phyloP scores from a whole-genome alignment of 2,888 invertebrate species.

The Campoplex capitator region DNA sequence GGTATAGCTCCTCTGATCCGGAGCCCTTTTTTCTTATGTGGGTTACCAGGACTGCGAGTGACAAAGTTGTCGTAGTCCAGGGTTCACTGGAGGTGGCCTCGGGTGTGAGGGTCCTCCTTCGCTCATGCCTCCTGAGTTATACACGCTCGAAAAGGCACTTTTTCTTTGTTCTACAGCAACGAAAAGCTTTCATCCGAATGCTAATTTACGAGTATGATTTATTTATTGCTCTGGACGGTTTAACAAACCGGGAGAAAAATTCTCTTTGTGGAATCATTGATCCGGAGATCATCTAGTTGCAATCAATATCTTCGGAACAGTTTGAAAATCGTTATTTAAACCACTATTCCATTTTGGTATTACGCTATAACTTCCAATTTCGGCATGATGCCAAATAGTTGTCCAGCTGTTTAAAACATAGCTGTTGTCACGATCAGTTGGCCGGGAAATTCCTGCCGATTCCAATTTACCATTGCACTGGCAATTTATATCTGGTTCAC shows the following conservation, averaged over 20 bases:
- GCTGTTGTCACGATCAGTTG: slow-evolving; percentile 1
- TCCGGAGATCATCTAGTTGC: background rate
- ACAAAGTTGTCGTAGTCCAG: slow-evolving; percentile 19
- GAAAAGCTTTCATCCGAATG: background rate
- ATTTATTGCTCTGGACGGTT: background rate
- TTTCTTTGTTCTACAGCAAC: background rate
- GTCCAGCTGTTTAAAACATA: background rate
- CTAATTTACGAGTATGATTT: background rate
- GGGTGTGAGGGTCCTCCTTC: background rate
- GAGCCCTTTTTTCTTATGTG: background rate
- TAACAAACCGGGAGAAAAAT: background rate
- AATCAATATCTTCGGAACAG: background rate
- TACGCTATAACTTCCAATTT: background rate
- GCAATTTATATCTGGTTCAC: slow-evolving; percentile 50
- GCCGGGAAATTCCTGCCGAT: background rate
- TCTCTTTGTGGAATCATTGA: background rate
- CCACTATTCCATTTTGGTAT: background rate
- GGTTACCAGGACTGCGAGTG: background rate
- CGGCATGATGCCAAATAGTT: background rate
- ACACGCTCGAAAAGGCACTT: background rate
- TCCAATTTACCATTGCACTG: background rate
- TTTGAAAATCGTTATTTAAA: background rate
- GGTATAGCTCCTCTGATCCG: background rate
- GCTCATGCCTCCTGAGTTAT: background rate
- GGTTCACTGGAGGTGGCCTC: background rate